Percentiles rank a stretch among this genome's conserved stretches.
These are phyloP conservation scores for Littorina saxatilis DNA, from an alignment of 1,140 invertebrate genomes.

Conservation along the genomic window DNA sequence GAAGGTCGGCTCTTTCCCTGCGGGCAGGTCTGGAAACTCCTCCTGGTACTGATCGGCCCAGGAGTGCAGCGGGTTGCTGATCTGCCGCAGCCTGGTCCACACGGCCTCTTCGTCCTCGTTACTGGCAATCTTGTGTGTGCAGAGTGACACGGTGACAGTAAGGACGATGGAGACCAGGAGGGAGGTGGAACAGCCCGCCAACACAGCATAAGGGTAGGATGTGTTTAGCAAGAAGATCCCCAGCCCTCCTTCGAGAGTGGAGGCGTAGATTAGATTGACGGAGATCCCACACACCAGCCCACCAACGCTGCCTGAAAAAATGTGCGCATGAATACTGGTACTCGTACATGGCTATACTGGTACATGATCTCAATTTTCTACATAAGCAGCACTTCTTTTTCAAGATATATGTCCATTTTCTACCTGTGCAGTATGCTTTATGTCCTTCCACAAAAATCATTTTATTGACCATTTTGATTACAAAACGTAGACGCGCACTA, in stretches of 20 bases:
- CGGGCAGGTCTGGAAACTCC: conserved; percentile 47
- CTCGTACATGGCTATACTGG: too few relatives aligned
- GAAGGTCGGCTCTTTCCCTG: conserved; percentile 46
- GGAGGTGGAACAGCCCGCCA: conserved; percentile 51
- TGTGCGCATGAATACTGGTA: too few relatives aligned
- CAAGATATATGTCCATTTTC: too few relatives aligned
- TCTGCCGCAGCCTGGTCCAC: conserved; percentile 70
- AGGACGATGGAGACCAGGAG: conserved; percentile 47
- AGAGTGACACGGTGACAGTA: conserved; percentile 50
- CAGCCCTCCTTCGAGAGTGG: conserved; percentile 52
- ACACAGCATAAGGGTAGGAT: conserved; percentile 52
- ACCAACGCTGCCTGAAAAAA: conserved; percentile 48
- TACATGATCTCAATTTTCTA: too few relatives aligned
- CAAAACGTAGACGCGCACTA: too few relatives aligned
- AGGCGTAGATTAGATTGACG: conserved; percentile 51
- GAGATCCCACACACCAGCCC: conserved; percentile 51
- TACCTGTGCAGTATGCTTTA: too few relatives aligned
- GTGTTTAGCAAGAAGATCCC: conserved; percentile 56
- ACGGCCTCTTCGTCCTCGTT: conserved; percentile 42
- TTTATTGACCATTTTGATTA: too few relatives aligned
- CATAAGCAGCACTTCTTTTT: too few relatives aligned
- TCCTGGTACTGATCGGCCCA: conserved; percentile 67
- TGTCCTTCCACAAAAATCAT: too few relatives aligned
- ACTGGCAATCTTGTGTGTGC: conserved; percentile 48
- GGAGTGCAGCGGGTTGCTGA: conserved; percentile 74